A percentile compares a stretch with the other conserved stretches of the same genome.
Evolutionary conservation across 2,113 vertebrate species (phyloP).

Genomic region (Pampusana beccarii): DNA sequence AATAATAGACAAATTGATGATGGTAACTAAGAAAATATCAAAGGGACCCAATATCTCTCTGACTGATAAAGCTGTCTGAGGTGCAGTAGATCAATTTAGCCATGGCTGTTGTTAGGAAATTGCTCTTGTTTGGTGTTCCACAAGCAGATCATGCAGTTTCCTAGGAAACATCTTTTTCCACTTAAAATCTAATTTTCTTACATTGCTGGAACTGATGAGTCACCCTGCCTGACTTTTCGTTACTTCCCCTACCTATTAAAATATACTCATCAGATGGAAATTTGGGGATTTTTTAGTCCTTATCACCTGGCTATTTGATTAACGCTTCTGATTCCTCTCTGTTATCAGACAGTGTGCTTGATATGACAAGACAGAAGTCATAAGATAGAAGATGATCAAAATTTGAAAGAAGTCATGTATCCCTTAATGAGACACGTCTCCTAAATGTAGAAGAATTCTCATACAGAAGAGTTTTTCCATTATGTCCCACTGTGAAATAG

Average conservation of each 20-base stretch:
- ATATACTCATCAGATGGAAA: conserved; percentile 63
- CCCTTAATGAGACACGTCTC: not conserved
- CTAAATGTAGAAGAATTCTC: not conserved
- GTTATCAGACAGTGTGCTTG: not conserved
- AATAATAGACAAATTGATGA: conserved; percentile 67
- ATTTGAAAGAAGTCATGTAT: not conserved
- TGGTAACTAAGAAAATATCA: conserved; percentile 72
- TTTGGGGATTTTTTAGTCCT: conserved; percentile 63
- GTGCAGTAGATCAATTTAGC: conserved; percentile 76
- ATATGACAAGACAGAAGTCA: not conserved
- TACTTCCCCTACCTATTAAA: conserved; percentile 70
- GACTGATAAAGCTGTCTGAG: conserved; percentile 72
- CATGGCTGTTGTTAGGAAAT: conserved; percentile 76
- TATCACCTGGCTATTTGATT: conserved; percentile 43
- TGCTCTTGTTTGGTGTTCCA: conserved; percentile 78
- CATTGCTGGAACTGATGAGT: conserved; percentile 75
- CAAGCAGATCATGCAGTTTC: conserved; percentile 82
- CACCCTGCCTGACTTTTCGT: conserved; percentile 71
- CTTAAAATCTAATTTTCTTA: conserved; percentile 80
- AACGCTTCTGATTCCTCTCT: conserved; percentile 46
- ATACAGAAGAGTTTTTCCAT: not conserved
- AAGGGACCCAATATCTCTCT: conserved; percentile 67
- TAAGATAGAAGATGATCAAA: not conserved
- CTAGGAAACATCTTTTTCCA: conserved; percentile 82
- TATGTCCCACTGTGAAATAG: not conserved